A percentile compares a stretch with the other conserved stretches of the same genome.
These are phyloP conservation scores for Cebidichthys violaceus DNA, from an alignment of 2,113 vertebrate genomes.

Conservation along the genomic window DNA sequence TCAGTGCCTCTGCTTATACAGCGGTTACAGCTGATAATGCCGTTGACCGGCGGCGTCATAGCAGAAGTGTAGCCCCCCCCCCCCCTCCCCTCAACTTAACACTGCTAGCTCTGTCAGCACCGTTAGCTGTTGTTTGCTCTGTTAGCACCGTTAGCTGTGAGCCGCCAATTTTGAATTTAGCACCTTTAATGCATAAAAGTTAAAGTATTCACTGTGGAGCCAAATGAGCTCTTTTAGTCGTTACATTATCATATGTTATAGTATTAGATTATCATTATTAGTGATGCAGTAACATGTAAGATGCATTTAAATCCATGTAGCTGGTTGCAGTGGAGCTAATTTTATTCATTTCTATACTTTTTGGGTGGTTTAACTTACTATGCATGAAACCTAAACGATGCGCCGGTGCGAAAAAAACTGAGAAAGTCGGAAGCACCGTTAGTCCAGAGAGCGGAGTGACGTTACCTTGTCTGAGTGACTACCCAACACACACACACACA, in stretches of 20 bases:
- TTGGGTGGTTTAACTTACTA: too few relatives aligned
- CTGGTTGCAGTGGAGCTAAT: too few relatives aligned
- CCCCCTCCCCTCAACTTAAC: background rate
- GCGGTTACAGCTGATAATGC: constrained; percentile 1
- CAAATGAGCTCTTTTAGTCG: background rate
- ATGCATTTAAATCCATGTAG: too few relatives aligned
- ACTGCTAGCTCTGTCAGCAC: background rate
- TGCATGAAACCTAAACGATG: too few relatives aligned
- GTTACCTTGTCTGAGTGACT: too few relatives aligned
- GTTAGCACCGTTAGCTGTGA: background rate
- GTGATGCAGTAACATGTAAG: too few relatives aligned
- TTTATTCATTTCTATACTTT: too few relatives aligned
- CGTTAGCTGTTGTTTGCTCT: background rate
- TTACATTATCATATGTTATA: background rate
- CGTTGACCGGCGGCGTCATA: background rate
- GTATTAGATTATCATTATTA: background rate
- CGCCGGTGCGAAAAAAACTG: too few relatives aligned
- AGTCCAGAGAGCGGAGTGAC: too few relatives aligned
- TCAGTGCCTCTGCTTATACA: background rate
- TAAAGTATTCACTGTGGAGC: background rate
- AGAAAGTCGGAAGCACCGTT: too few relatives aligned
- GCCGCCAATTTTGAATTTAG: background rate
- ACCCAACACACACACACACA: too few relatives aligned
- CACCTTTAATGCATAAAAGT: background rate
- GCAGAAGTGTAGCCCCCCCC: background rate